Percentiles rank a stretch among this genome's conserved stretches.
Evolutionary conservation across 1,140 invertebrate genomes (phyloP).

Genomic region (Polypedilum pembai): DNA sequence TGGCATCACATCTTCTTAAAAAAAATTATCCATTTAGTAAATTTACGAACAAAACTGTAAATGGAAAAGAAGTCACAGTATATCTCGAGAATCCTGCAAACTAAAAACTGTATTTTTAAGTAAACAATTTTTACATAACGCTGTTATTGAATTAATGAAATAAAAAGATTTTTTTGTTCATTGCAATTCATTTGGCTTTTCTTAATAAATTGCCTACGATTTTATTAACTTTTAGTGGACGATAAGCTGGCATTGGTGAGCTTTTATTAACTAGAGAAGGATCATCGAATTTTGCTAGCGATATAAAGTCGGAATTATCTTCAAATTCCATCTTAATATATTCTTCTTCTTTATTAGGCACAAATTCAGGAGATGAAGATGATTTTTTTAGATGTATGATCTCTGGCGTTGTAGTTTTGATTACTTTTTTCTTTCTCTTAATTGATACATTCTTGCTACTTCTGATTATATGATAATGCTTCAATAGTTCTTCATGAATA

Average conservation of each 20-base stretch:
- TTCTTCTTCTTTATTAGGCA: neutral
- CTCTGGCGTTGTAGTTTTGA: too few relatives aligned
- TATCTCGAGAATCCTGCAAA: slow-evolving; percentile 2
- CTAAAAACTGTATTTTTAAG: neutral
- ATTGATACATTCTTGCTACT: neutral
- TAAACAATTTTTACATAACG: neutral
- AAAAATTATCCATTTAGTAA: neutral
- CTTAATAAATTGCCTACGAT: neutral
- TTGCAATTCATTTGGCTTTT: neutral
- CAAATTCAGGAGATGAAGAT: neutral
- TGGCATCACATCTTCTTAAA: neutral
- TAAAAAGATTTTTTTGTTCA: slow-evolving; percentile 1
- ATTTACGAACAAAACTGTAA: neutral
- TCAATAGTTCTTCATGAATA: neutral
- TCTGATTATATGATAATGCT: neutral
- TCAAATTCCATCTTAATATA: neutral
- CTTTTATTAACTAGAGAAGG: neutral
- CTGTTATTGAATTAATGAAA: neutral
- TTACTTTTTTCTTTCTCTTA: neutral
- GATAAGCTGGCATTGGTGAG: neutral
- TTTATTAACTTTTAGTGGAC: slow-evolving; percentile 16
- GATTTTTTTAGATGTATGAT: neutral
- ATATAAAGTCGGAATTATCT: neutral
- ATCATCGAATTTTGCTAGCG: neutral
- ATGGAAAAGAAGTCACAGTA: neutral